Evolutionary conservation across 1,140 invertebrate species (phyloP), one percentile per base, ranked within the genome.

Genomic region (Pygmarrhopalites habei): DNA sequence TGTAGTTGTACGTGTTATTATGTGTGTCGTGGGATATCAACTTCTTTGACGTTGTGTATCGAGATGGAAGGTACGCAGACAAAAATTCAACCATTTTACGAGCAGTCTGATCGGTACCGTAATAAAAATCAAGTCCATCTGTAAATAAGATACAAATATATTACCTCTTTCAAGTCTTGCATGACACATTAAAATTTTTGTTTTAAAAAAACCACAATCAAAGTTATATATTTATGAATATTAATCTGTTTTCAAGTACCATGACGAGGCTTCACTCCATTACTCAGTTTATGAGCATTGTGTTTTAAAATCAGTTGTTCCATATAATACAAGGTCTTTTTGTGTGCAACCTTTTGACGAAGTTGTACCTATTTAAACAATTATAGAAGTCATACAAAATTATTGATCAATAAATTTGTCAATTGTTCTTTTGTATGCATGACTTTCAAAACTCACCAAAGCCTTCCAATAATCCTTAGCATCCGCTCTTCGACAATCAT

Each of bases 401-500:
- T 78, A 23, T 17, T 19, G 10, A 51, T 51, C 23, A 17, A 51
- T 23, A 51, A 51, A 51, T 12, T 12, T 17, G 10, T 25, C 15
- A 7, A 47, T 7, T 83, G 67, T 82, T n/a, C n/a, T n/a, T n/a
- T n/a, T n/a, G n/a, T n/a, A n/a, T n/a, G n/a, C n/a, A n/a, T n/a
- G n/a, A n/a, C n/a, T n/a, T n/a, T n/a, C n/a, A n/a, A n/a, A n/a
- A n/a, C n/a, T n/a, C n/a, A 89, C 88, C 63, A 83, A 79, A 58
- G 94, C 92, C 73, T 87, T 86, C 97, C 97, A 99, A 75, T 86
- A 99, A 78, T 99, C 90, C 77, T 99, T 95, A 0, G 96, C 95
- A 78, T 99, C 96, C 0, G 85, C 85, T 21, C 94, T 82, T 76
- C 98, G 95, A 77, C 97, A 99, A 66, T 97, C 91, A 75, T 92